Base-by-base conservation (phyloP, 2,113 vertebrate genomes). In the Mungos mungo region DNA sequence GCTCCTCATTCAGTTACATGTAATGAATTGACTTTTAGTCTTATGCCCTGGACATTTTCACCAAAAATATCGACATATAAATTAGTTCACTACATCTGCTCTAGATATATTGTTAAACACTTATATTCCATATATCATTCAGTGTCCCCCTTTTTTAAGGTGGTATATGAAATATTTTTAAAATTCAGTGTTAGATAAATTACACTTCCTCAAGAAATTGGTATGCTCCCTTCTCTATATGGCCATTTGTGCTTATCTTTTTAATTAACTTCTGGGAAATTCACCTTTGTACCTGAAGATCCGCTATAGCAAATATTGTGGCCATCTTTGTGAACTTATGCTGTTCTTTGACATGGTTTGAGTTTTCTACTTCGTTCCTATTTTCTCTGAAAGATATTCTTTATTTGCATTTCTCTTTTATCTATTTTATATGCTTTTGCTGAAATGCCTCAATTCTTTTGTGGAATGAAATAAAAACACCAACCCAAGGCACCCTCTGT, bases 391-490 rank as follows among this genome's bases (percentile, higher is more conserved):
- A 87, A 84, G 19, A 7, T 35, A 41, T n/a, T 92, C 63, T 74
- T 86, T 76, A n/a, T 69, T 65, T 93, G 27, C 25, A 71, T 72
- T 60, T 94, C 45, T 93, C 33, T 87, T 63, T 92, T 77, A 85
- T 33, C 50, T 74, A 38, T 50, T 96, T 65, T 93, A 7, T 60
- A 9, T 72, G 23, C 15, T 90, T 96, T 88, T 88, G 33, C 68
- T 65, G 47, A 72, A 93, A 95, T 33, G 33, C 45, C 11, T 85
- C 10, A 54, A 11, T 50, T 93, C 27, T 82, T 50, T 29, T 16
- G 0, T 77, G 12, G n/a, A 63, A 12, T 52, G n/a, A 77, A 29
- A 81, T 47, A 68, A 33, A 52, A 96, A 38, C 8, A 80, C 29
- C 15, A 16, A 7, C 7, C 52, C 25, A 45, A 47, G 25, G 27